Evolutionary conservation across 2,113 vertebrate genomes (phyloP).

Genomic region (Ctenomys sociabilis): DNA sequence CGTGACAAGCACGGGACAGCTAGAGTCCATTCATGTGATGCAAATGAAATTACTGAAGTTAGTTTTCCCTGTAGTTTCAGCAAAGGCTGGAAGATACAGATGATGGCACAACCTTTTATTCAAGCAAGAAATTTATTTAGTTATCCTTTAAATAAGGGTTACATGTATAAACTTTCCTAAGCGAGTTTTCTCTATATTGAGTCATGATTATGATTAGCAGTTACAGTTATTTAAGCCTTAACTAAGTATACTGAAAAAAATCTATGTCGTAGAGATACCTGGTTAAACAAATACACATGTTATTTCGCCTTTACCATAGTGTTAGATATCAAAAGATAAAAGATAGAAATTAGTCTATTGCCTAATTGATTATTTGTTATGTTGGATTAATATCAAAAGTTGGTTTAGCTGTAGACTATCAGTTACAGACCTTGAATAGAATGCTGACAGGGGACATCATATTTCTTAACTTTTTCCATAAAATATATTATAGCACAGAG

Average conservation of each 20-base stretch:
- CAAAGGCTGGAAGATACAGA: constrained; percentile 7
- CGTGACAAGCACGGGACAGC: constrained; percentile 40
- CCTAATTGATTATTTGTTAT: not conserved
- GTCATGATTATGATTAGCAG: not conserved
- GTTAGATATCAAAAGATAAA: not conserved
- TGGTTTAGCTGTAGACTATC: not conserved
- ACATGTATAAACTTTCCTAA: not conserved
- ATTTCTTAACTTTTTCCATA: not conserved
- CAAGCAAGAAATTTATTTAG: constrained; percentile 41
- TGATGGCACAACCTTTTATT: not conserved
- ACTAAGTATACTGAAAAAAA: not conserved
- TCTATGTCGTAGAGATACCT: not conserved
- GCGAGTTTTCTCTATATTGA: not conserved
- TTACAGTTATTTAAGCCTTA: not conserved
- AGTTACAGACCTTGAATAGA: not conserved
- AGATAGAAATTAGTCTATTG: not conserved
- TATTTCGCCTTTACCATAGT: not conserved
- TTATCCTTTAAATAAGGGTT: constrained; percentile 43
- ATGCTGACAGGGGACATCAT: not conserved
- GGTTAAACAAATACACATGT: not conserved
- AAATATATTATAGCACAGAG: not conserved
- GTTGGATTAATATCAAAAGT: not conserved
- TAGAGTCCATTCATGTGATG: not conserved
- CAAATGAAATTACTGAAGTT: constrained; percentile 58
- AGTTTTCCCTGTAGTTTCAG: constrained; percentile 53